phyloP scores from a whole-genome alignment of 2,113 vertebrate genomes.

The Bubalus kerabau region DNA sequence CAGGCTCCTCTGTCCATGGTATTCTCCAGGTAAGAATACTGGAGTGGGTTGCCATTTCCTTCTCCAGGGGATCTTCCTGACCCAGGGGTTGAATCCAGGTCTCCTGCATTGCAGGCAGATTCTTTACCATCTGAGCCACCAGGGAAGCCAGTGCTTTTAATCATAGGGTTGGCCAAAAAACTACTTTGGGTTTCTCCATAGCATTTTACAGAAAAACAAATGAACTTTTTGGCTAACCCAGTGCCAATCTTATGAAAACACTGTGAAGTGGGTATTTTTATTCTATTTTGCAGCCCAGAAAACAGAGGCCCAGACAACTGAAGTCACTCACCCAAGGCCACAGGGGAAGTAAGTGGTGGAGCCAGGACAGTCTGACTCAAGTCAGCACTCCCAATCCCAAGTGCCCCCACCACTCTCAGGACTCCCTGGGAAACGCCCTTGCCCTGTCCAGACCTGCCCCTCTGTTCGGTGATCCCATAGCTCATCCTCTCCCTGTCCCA shows the following conservation, averaged over 20 bases:
- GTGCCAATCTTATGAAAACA: background rate
- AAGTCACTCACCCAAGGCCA: background rate
- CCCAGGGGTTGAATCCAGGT: background rate
- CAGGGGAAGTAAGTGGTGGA: background rate
- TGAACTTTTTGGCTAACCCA: background rate
- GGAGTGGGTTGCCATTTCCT: background rate
- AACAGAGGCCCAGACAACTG: background rate
- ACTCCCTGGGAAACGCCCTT: background rate
- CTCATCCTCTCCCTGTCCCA: accelerated
- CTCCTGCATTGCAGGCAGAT: background rate
- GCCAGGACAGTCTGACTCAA: no score
- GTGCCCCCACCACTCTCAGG: accelerated
- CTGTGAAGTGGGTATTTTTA: background rate
- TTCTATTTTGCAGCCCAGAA: background rate
- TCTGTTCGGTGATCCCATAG: accelerated
- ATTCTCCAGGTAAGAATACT: background rate
- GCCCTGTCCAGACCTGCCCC: accelerated
- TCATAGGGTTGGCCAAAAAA: background rate
- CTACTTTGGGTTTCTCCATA: background rate
- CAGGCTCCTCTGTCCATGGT: background rate
- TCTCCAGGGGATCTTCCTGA: background rate
- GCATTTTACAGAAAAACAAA: background rate
- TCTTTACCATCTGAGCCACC: background rate
- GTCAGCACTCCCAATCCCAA: background rate
- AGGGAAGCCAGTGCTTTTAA: background rate